Conservation (phyloP, 2,113 vertebrate species). For the Ramphastos sulfuratus region DNA sequence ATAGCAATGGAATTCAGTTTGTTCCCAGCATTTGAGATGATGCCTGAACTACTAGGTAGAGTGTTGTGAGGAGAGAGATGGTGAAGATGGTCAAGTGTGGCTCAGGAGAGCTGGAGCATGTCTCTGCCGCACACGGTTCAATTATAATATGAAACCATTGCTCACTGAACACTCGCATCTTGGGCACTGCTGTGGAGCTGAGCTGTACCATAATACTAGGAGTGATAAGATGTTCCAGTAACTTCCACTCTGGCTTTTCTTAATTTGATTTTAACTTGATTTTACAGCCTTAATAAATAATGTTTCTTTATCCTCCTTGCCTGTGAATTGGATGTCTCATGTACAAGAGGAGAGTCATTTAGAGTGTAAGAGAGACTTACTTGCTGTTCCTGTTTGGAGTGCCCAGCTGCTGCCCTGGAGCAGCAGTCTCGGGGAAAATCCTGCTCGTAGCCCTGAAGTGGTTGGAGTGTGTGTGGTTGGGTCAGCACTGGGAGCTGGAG, state of each 20-base stretch:
- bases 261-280: background rate
- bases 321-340: background rate
- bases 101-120: background rate
- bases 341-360: background rate
- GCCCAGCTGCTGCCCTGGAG: background rate
- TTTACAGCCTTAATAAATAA: background rate
- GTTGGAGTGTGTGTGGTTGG: background rate
- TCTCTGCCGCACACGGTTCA: background rate
- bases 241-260: background rate
- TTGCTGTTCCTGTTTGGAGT: background rate
- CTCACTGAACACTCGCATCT: background rate
- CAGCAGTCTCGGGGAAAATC: background rate
- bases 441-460: background rate
- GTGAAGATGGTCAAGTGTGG: background rate
- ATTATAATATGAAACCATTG: background rate
- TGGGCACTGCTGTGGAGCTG: background rate
- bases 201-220: background rate
- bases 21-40: background rate
- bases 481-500: background rate
- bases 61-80: background rate
- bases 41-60: background rate
- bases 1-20: background rate
- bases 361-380: background rate
- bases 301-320: background rate
- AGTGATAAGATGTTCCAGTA: background rate